Percentiles rank a stretch among this genome's conserved stretches.
Evolutionary conservation across 2,797 vertebrate genomes (phyloP).

Genomic region (Hypotaenidia philippensis): DNA sequence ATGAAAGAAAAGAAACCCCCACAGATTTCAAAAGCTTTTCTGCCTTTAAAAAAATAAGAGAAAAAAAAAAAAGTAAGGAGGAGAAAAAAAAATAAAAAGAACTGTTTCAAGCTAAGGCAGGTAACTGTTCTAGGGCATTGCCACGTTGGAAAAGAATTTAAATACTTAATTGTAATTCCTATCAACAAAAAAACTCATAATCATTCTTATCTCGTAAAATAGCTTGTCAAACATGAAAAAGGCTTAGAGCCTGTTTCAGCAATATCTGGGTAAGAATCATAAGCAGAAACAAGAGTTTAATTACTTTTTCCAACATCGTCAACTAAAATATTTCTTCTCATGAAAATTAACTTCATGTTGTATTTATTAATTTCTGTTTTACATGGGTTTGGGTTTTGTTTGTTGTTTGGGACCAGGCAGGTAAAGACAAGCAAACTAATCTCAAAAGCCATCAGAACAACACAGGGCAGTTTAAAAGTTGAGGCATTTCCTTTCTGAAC

Average conservation of each 20-base stretch:
- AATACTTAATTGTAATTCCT: slow-evolving; percentile 46
- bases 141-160: not conserved
- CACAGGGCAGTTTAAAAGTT: not conserved
- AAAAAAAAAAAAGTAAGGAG: not conserved
- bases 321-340: not conserved
- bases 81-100: accelerated
- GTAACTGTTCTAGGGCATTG: not conserved
- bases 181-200: slow-evolving; percentile 23
- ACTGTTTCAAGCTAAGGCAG: not conserved
- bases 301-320: slow-evolving; percentile 21
- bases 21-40: slow-evolving; percentile 3
- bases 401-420: not conserved
- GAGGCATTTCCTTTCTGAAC: not conserved
- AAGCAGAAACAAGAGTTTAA: slow-evolving; percentile 36
- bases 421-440: not conserved
- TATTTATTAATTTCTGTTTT: not conserved
- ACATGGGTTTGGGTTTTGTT: not conserved
- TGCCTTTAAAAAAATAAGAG: not conserved
- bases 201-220: slow-evolving; percentile 56
- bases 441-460: not conserved
- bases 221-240: slow-evolving; percentile 45
- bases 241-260: not conserved
- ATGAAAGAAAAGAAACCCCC: not conserved
- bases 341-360: not conserved
- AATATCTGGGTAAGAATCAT: slow-evolving; percentile 15